Conservation (phyloP, 2,888 invertebrate genomes). For the Lasioglossum zephyrum region DNA sequence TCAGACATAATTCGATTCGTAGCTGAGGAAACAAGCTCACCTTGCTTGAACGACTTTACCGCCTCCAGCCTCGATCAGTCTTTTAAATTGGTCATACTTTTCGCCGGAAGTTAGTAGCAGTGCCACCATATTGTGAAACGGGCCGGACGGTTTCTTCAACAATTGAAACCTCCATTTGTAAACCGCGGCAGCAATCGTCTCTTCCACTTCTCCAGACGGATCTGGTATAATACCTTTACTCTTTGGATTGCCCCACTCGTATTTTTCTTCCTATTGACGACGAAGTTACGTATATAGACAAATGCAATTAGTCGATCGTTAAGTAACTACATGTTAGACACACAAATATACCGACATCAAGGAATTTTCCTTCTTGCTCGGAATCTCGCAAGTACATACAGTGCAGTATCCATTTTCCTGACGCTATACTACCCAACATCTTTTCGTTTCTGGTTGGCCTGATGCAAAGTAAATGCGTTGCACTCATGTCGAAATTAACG, state of each 20-base stretch:
- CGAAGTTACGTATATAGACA: neutral
- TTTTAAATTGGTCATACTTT: constrained; percentile 87
- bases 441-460: constrained; percentile 94
- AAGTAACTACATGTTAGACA: neutral
- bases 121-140: constrained; percentile 85
- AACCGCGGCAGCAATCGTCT: constrained; percentile 86
- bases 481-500: constrained; percentile 86
- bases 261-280: constrained; percentile 89
- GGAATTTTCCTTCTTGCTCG: constrained; percentile 86
- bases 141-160: constrained; percentile 81
- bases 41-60: constrained; percentile 88
- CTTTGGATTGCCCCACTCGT: constrained; percentile 93
- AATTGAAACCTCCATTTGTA: constrained; percentile 89
- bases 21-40: constrained; percentile 82
- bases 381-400: constrained; percentile 91
- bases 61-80: constrained; percentile 92
- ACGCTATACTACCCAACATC: constrained; percentile 93
- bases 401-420: constrained; percentile 96
- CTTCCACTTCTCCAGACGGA: constrained; percentile 82
- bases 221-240: constrained; percentile 85
- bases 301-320: neutral
- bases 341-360: constrained; percentile 86
- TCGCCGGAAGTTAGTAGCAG: constrained; percentile 87
- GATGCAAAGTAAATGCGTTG: constrained; percentile 92
- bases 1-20: neutral